Conservation (phyloP, 2,888 invertebrate species). For the Rhorus exstirpatorius region DNA sequence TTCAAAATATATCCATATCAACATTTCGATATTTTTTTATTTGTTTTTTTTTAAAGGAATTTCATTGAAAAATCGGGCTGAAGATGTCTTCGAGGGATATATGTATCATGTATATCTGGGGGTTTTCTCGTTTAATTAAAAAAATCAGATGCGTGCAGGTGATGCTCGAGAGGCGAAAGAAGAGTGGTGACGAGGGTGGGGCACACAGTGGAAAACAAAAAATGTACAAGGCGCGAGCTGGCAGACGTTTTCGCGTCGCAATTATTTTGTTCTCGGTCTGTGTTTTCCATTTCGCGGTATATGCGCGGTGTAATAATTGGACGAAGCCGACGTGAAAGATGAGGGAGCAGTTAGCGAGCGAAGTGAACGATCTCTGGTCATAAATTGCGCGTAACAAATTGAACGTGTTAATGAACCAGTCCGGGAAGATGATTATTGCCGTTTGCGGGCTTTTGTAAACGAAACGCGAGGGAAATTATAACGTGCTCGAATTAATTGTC, state of each 20-base stretch:
- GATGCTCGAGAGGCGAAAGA: constrained; percentile 14
- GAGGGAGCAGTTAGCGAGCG: constrained; percentile 11
- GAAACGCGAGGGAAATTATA: neutral
- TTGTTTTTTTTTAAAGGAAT: too few relatives aligned
- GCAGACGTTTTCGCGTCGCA: neutral
- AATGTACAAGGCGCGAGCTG: neutral
- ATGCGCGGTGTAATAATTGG: constrained; percentile 54
- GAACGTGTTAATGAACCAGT: constrained; percentile 68
- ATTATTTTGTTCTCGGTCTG: neutral
- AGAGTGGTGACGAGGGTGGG: neutral
- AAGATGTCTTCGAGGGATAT: neutral
- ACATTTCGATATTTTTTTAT: neutral
- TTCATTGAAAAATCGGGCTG: neutral
- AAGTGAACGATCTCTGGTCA: constrained; percentile 37
- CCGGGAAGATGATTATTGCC: constrained; percentile 50
- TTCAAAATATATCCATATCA: neutral
- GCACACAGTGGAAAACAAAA: constrained; percentile 13
- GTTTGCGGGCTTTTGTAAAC: neutral
- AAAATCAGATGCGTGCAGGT: constrained; percentile 36
- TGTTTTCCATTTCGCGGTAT: constrained; percentile 7
- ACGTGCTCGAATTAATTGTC: constrained; percentile 25
- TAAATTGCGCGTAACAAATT: constrained; percentile 68
- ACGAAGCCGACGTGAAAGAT: constrained; percentile 29
- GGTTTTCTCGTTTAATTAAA: constrained; percentile 24
- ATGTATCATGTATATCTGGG: neutral